Percentiles rank a stretch among this genome's conserved stretches.
These are phyloP conservation scores for Catocala nupta DNA, from an alignment of 2,888 invertebrate genomes.

Conservation along the genomic window DNA sequence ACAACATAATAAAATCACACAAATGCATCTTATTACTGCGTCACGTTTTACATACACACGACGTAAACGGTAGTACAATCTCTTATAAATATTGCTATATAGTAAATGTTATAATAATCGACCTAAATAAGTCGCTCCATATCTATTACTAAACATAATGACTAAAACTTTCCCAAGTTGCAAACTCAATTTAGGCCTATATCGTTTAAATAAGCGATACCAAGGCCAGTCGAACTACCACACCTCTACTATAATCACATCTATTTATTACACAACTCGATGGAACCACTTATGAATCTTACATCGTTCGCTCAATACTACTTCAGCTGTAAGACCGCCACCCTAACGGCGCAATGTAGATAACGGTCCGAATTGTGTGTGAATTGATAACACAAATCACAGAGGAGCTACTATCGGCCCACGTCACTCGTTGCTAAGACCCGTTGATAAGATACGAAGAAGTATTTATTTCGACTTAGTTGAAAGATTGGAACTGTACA, in stretches of 20 bases:
- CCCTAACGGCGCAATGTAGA: conserved; percentile 53
- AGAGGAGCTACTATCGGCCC: conserved; percentile 56
- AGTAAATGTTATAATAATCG: conserved; percentile 3
- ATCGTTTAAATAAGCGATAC: conserved; percentile 67
- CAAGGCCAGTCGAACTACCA: conserved; percentile 69
- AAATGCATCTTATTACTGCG: background rate
- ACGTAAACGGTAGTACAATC: background rate
- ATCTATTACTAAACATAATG: conserved; percentile 48
- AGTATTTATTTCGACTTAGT: conserved; percentile 56
- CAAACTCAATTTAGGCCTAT: conserved; percentile 64
- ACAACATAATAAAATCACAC: background rate
- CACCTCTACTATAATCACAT: conserved; percentile 46
- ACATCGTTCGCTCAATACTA: conserved; percentile 42
- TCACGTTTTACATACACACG: conserved; percentile 14
- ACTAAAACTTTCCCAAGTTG: conserved; percentile 59
- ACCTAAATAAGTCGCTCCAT: conserved; percentile 22
- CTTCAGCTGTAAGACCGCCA: conserved; percentile 12
- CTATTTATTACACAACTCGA: conserved; percentile 39
- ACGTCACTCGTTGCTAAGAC: conserved; percentile 67
- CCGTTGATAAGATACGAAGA: conserved; percentile 67
- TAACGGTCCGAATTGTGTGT: conserved; percentile 39
- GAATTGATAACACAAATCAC: conserved; percentile 62
- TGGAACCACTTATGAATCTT: conserved; percentile 24
- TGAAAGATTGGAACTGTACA: conserved; percentile 46
- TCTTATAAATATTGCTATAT: background rate